Evolutionary conservation across 2,113 vertebrate species (phyloP), one percentile per base, ranked within the genome.

Genomic region (Falco punctatus): DNA sequence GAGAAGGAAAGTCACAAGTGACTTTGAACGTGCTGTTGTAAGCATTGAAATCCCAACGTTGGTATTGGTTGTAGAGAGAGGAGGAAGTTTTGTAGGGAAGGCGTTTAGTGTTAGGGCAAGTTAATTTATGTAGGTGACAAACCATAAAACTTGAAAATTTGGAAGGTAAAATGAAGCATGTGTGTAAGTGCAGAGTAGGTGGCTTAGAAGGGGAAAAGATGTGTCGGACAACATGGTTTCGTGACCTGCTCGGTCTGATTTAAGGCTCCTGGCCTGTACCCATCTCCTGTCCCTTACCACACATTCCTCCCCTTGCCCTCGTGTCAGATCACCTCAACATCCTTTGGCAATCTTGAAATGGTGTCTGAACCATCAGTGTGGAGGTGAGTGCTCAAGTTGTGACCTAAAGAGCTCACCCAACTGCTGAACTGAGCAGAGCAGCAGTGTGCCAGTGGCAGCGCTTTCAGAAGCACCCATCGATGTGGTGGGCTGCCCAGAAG

Each of bases 291-390:
- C 55, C 44, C 9, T 73, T 65, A 44, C 48, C 18, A 35, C 1
- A 1, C 9, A 0, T 49, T 61, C 10, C 26, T 71, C 65, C 28
- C 15, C 7, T 54, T 1, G 2, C 5, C 22, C 73, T 72, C 3
- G 0, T 48, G 35, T 79, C 80, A 49, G 51, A 15, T 26, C 16
- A 38, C 26, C 11, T 51, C 16, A 54, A 26, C 20, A 7, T 46
- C 55, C 55, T 94, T 84, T 13, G 2, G 10, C 35, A 69, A 10
- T 52, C 49, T 52, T 72, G 27, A 66, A 66, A 58, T 19, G 46
- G 13, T 57, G 75, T 52, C 33, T 62, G 81, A 81, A 28, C 57
- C 11, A 26, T 46, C 32, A 23, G 1, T 19, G 32, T 11, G 58
- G 38, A 54, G 11, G 19, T 40, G 30, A 81, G 32, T 24, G 15